Conservation (phyloP, 2,888 invertebrate genomes). For the Pyrrhia umbra region DNA sequence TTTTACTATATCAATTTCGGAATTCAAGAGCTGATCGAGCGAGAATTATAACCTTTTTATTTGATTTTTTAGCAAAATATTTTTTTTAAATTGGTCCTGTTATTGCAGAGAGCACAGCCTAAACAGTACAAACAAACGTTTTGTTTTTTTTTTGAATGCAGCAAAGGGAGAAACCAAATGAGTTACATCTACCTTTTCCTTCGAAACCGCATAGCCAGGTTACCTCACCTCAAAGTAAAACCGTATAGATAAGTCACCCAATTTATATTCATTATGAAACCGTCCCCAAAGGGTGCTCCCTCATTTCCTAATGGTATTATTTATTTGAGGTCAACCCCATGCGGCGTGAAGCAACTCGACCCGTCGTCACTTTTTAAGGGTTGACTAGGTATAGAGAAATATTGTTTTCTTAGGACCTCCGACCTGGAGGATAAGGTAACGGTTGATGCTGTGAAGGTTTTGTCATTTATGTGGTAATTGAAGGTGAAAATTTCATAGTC, state of each 20-base stretch:
- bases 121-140: background rate
- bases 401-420: constrained; percentile 57
- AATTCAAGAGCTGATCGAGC: too few species aligned
- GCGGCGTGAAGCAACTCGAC: constrained; percentile 25
- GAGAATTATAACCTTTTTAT: too few species aligned
- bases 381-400: constrained; percentile 48
- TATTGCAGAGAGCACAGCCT: background rate
- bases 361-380: constrained; percentile 57
- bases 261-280: constrained; percentile 62
- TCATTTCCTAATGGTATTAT: constrained; percentile 63
- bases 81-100: too few species aligned
- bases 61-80: too few species aligned
- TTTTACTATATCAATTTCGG: too few species aligned
- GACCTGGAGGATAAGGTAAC: background rate
- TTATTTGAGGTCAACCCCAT: constrained; percentile 53
- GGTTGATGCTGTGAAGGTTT: constrained; percentile 9
- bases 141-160: too few species aligned
- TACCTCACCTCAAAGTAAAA: constrained; percentile 9
- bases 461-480: constrained; percentile 28
- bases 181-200: background rate
- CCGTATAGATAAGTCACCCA: constrained; percentile 45
- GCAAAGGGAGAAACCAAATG: too few species aligned
- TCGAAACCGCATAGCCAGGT: background rate
- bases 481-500: background rate
- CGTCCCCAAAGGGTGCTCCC: constrained; percentile 52